Base-by-base conservation (phyloP, 1,140 invertebrate genomes). In the Drosophila paulistorum region DNA sequence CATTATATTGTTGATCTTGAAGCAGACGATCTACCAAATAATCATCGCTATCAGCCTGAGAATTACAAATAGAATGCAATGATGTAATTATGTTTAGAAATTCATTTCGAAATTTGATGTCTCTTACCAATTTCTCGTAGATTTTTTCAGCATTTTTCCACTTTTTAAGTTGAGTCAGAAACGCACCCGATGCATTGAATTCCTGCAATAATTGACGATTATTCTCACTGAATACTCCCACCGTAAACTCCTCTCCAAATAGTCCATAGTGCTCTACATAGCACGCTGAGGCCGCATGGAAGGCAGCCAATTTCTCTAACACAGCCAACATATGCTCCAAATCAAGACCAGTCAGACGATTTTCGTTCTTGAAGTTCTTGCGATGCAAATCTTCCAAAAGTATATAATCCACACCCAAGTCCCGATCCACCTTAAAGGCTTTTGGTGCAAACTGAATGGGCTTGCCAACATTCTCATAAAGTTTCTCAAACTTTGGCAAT, bases 281-380 rank as follows among this genome's bases (percentile, higher is more conserved):
- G 54, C 90, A 91, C 2, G 91, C 90, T 0, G 92, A 93, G 2
- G 90, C 80, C 0, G 94, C 94, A 79, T 95, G 94, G 70, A 94
- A 94, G 5, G 93, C 93, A 0, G 94, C 94, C 30, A 95, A 73
- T 17, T 93, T 93, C 54, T 93, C 92, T 0, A 94, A 90, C 0
- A 93, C 93, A 26, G 91, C 76, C 20, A 92, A 92, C 39, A 94
- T 87, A 60, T 94, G 93, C 7, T 93, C 89, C 4, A 93, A 65
- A 33, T 94, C 91, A 0, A 95, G 71, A 4, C 94, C 94, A 41
- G 92, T 86, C 35, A 92, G 78, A 55, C 94, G 92, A 75, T 95
- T 93, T 14, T 89, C 93, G 93, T 94, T 94, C 33, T 92, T 91
- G 73, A 94, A 95, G 6, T 92, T 93, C 65, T 90, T 92, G 7